Evolutionary conservation across 2,888 invertebrate genomes (phyloP), one percentile per base, ranked within the genome.

Genomic region (Eudasyphora cyanicolor): DNA sequence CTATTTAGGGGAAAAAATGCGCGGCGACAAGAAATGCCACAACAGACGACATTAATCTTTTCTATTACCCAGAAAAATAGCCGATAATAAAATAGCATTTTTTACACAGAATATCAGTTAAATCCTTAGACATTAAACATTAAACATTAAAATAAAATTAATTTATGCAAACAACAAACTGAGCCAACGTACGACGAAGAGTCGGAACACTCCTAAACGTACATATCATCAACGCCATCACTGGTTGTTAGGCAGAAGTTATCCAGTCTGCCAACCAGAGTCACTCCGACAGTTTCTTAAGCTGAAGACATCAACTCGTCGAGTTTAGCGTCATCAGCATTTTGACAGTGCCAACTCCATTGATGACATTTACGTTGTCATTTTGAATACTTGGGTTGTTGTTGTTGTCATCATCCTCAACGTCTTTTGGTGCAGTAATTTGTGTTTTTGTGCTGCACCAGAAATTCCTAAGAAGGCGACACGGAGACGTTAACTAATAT

Each of bases 381-480:
- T 62, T 78, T 71, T 78, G 70, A 60, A 69, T 74, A 69, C n/a
- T n/a, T n/a, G n/a, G n/a, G n/a, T 19, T 76, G 29, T 67, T 29
- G 51, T 29, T 14, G 51, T 73, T 38, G 29, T 76, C 24, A 19
- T 54, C 14, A n/a, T n/a, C n/a, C n/a, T n/a, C n/a, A n/a, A n/a
- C n/a, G n/a, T n/a, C n/a, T n/a, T n/a, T n/a, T 71, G 14, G 21
- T 54, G 32, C 10, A 38, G 67, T 67, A 42, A 42, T 67, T 42
- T 67, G 67, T 67, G 42, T 60, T 12, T 4, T 12, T 17, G 17
- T 21, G 24, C 21, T 38, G 35, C 21, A 24, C 62, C 64, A 79
- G 73, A 84, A 84, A 85, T 85, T 84, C 85, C 79, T 79, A 29
- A 60, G 82, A 81, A 84, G 85, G 85, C 85, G 84, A 82, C 85